phyloP scores from a whole-genome alignment of 2,888 invertebrate genomes.

The Lycia hirtaria region DNA sequence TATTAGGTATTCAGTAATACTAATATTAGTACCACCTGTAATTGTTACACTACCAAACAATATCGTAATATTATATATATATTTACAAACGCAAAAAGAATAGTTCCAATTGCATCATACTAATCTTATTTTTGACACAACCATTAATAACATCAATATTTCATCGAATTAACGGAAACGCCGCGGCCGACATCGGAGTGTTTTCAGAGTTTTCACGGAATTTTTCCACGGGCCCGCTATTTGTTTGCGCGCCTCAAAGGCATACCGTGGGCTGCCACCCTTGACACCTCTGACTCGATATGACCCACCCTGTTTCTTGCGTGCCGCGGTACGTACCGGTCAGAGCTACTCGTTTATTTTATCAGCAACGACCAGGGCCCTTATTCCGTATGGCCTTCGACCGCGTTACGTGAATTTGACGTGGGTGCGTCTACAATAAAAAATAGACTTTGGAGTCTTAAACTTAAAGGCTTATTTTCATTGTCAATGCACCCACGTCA shows the following conservation, averaged over 20 bases:
- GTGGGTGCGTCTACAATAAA: no score
- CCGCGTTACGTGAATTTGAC: no score
- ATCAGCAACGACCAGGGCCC: background rate
- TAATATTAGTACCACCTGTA: no score
- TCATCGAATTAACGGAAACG: background rate
- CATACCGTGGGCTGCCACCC: slow-evolving; percentile 9
- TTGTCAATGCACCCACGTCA: no score
- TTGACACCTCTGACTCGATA: slow-evolving; percentile 2
- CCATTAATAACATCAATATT: background rate
- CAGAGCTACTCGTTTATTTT: slow-evolving; percentile 15
- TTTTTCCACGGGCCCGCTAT: slow-evolving; percentile 13
- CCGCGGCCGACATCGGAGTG: background rate
- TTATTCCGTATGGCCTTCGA: no score
- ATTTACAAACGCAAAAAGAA: no score
- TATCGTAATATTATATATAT: no score
- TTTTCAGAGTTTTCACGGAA: background rate
- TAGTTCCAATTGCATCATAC: background rate
- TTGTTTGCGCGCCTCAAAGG: slow-evolving; percentile 11
- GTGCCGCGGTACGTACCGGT: slow-evolving; percentile 27
- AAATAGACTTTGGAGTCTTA: no score
- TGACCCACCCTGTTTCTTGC: slow-evolving; percentile 23
- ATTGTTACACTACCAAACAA: no score
- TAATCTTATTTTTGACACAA: background rate
- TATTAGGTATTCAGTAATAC: no score
- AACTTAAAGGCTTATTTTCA: no score